phyloP scores from a whole-genome alignment of 1,140 invertebrate genomes.

The Temnothorax longispinosus region DNA sequence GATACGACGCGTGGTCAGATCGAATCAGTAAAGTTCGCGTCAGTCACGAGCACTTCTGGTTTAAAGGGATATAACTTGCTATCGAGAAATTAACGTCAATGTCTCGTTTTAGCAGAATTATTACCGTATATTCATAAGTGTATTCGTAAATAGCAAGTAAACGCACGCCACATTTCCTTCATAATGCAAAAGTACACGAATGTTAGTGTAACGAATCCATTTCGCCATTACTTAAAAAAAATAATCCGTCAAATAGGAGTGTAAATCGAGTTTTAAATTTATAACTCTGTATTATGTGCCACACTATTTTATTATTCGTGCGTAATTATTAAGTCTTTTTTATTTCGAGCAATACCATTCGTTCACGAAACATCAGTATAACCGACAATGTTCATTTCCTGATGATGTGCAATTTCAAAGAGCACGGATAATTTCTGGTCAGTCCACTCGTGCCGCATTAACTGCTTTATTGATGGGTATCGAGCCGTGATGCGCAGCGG shows the following conservation, averaged over 20 bases:
- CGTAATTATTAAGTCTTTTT: too few species aligned
- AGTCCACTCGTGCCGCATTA: constrained; percentile 52
- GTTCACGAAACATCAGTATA: background rate
- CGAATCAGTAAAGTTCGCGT: constrained; percentile 57
- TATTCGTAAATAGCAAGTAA: background rate
- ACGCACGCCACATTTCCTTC: background rate
- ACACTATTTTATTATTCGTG: background rate
- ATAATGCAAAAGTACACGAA: background rate
- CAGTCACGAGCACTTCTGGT: constrained; percentile 46
- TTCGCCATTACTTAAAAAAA: background rate
- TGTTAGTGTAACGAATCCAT: too few species aligned
- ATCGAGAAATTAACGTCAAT: constrained; percentile 44
- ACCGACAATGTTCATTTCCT: background rate
- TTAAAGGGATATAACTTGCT: constrained; percentile 36
- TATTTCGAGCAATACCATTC: background rate
- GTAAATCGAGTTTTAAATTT: background rate
- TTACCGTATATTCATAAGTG: background rate
- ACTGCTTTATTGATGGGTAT: constrained; percentile 71
- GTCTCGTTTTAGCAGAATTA: constrained; percentile 43
- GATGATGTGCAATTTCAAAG: background rate
- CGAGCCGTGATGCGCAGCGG: constrained; percentile 57
- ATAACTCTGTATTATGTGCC: background rate
- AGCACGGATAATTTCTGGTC: background rate
- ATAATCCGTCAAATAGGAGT: background rate
- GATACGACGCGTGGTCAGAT: constrained; percentile 58